These are phyloP conservation scores for Marmota monax DNA, from an alignment of 2,113 vertebrate genomes.

Conservation along the genomic window DNA sequence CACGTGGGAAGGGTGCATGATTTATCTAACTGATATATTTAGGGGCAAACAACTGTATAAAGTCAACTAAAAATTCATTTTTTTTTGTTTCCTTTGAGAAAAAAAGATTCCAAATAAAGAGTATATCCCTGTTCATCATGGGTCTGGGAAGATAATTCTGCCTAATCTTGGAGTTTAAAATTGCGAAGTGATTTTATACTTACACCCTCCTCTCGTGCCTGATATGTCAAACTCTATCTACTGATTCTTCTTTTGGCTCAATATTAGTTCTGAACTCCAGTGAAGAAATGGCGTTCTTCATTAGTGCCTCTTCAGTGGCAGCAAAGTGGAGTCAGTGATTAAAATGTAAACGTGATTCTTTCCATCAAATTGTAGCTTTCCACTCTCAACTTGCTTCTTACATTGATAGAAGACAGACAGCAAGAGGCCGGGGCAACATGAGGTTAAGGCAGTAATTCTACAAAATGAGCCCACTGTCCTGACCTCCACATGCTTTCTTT, in stretches of 20 bases:
- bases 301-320: not conserved
- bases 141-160: rapidly evolving
- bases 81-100: not conserved
- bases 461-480: too few relatives aligned
- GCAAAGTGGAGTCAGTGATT: not conserved
- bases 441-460: too few relatives aligned
- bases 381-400: not conserved
- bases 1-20: not conserved
- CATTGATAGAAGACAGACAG: too few relatives aligned
- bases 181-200: not conserved
- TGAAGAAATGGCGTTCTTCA: not conserved
- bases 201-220: not conserved
- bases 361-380: not conserved
- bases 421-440: too few relatives aligned
- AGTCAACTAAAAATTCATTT: too few relatives aligned
- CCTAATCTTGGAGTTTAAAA: not conserved
- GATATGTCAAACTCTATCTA: not conserved
- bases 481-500: too few relatives aligned
- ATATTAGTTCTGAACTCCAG: not conserved
- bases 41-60: not conserved
- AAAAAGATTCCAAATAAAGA: not conserved
- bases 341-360: not conserved
- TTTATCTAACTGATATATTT: not conserved
- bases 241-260: not conserved
- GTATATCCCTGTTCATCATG: rapidly evolving